Conservation (phyloP, 1,140 invertebrate species). For the Diploscapter pachys region DNA sequence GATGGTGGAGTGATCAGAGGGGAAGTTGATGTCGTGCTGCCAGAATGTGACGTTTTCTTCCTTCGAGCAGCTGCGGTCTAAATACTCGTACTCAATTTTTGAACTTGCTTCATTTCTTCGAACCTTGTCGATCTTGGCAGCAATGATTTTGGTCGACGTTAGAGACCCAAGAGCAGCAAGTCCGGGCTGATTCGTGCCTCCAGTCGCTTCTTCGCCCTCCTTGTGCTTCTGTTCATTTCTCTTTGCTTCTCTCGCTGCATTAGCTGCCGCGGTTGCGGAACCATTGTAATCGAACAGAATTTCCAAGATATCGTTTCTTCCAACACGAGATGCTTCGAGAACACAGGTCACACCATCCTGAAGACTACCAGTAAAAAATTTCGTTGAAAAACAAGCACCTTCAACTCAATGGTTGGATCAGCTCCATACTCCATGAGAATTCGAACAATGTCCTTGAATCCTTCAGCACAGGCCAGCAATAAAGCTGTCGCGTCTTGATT, state of each 20-base stretch:
- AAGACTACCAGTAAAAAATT: slow-evolving; percentile 64
- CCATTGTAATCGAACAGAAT: slow-evolving; percentile 88
- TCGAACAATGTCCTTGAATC: slow-evolving; percentile 86
- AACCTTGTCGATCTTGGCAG: too few species aligned
- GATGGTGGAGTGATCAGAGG: too few species aligned
- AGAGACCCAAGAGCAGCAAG: too few species aligned
- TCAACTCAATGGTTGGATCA: slow-evolving; percentile 73
- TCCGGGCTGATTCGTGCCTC: too few species aligned
- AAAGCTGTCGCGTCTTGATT: slow-evolving; percentile 64
- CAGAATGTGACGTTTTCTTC: too few species aligned
- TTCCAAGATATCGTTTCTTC: slow-evolving; percentile 90
- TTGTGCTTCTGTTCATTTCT: too few species aligned
- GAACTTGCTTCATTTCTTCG: too few species aligned
- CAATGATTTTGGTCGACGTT: too few species aligned
- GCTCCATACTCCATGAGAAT: slow-evolving; percentile 81
- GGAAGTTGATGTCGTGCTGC: too few species aligned
- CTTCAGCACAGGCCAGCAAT: slow-evolving; percentile 71
- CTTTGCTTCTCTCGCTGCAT: not conserved
- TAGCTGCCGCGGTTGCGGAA: not conserved
- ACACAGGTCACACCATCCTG: slow-evolving; percentile 95
- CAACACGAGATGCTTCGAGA: slow-evolving; percentile 94
- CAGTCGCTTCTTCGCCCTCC: too few species aligned
- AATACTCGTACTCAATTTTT: too few species aligned
- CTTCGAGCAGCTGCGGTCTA: too few species aligned
- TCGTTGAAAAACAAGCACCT: slow-evolving; percentile 56